These are phyloP conservation scores for Austrolebias charrua DNA, from an alignment of 2,797 vertebrate species.

Conservation along the genomic window DNA sequence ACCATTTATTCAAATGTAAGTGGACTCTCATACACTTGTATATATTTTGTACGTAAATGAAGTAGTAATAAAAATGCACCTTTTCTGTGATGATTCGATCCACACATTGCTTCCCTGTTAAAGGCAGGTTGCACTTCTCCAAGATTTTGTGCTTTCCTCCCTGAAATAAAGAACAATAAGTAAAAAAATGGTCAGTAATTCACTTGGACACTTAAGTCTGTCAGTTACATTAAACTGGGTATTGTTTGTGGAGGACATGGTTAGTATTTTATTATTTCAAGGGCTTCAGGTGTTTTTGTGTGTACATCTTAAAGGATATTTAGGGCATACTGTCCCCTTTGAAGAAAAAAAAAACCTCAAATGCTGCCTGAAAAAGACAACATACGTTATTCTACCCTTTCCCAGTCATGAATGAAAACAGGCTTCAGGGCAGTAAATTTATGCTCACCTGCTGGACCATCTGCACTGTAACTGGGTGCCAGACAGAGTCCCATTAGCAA, in stretches of 20 bases:
- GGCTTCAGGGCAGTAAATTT: constrained; percentile 56
- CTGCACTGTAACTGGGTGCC: constrained; percentile 62
- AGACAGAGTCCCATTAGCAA: constrained; percentile 62
- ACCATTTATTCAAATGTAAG: constrained; percentile 6
- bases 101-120: constrained; percentile 96
- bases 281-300: constrained; percentile 23
- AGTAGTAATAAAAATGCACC: constrained; percentile 71
- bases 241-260: too few species aligned
- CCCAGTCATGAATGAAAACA: constrained; percentile 58
- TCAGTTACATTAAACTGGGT: background rate
- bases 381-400: constrained; percentile 22
- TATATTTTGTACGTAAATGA: background rate
- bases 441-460: constrained; percentile 72
- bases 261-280: constrained; percentile 3
- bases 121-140: constrained; percentile 90
- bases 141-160: constrained; percentile 95
- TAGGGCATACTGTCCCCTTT: constrained; percentile 20
- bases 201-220: background rate
- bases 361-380: constrained; percentile 19
- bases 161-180: constrained; percentile 68
- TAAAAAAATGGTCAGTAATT: constrained; percentile 3
- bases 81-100: constrained; percentile 98
- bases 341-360: constrained; percentile 12
- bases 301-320: constrained; percentile 6
- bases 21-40: constrained; percentile 12